phyloP scores from a whole-genome alignment of 2,113 vertebrate species.

The Pongo pygmaeus region DNA sequence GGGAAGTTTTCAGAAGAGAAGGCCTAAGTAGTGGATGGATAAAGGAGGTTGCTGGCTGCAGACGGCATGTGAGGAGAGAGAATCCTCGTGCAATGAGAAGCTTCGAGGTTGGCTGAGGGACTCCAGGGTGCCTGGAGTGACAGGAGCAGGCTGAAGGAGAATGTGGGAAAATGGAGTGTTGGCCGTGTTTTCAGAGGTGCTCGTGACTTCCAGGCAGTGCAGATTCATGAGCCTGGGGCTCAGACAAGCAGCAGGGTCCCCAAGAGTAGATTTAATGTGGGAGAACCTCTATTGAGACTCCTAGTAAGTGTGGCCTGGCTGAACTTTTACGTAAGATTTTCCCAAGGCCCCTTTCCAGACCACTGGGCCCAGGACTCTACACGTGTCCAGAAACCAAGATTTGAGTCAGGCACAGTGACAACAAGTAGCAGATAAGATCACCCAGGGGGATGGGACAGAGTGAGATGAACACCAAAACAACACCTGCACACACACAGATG shows the following conservation, averaged over 20 bases:
- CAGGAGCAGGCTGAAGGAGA: background rate
- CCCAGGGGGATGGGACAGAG: too few relatives aligned
- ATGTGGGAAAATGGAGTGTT: background rate
- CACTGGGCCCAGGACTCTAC: background rate
- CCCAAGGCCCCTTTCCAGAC: background rate
- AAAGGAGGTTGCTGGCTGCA: background rate
- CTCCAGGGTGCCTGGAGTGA: background rate
- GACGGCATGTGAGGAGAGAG: background rate
- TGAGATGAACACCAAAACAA: background rate
- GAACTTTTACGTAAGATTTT: background rate
- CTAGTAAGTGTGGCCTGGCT: background rate
- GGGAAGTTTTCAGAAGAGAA: too few relatives aligned
- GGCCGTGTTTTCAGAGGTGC: too few relatives aligned
- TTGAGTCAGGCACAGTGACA: background rate
- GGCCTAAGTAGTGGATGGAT: too few relatives aligned
- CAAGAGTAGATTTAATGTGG: background rate
- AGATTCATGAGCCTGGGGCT: too few relatives aligned
- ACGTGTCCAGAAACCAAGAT: background rate
- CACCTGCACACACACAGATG: too few relatives aligned
- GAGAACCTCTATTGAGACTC: background rate
- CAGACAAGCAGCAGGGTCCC: background rate
- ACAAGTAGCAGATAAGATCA: background rate
- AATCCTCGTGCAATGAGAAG: background rate
- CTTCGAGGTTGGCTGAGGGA: background rate
- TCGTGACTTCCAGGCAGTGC: background rate